phyloP scores from a whole-genome alignment of 2,888 invertebrate genomes.

The Stenodera caucasica region DNA sequence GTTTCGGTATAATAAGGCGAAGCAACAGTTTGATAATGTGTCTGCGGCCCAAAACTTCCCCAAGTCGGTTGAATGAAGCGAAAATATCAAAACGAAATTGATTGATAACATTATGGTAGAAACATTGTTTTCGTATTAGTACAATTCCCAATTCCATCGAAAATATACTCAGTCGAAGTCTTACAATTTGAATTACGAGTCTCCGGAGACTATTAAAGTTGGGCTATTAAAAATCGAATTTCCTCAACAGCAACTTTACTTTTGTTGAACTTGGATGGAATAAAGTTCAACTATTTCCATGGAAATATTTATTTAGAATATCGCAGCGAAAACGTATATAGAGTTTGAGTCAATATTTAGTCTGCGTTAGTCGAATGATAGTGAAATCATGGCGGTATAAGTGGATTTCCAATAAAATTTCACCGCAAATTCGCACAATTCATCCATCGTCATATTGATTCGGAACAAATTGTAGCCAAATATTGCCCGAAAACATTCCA shows the following conservation, averaged over 20 bases:
- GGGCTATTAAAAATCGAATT: too few relatives aligned
- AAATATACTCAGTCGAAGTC: too few relatives aligned
- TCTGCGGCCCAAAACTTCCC: slow-evolving; percentile 18
- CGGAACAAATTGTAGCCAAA: background rate
- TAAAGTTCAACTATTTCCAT: too few relatives aligned
- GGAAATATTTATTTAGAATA: too few relatives aligned
- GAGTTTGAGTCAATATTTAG: background rate
- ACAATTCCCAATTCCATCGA: too few relatives aligned
- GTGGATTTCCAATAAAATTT: background rate
- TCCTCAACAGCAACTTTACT: too few relatives aligned
- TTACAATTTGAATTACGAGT: too few relatives aligned
- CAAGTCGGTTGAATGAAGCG: slow-evolving; percentile 7
- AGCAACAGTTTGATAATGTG: slow-evolving; percentile 29
- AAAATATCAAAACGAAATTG: slow-evolving; percentile 12
- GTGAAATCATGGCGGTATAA: background rate
- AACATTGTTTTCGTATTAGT: slow-evolving; percentile 9
- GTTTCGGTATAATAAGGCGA: slow-evolving; percentile 12
- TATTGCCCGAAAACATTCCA: background rate
- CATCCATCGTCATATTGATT: background rate
- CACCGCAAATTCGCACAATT: background rate
- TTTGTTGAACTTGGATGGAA: too few relatives aligned
- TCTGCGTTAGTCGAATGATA: background rate
- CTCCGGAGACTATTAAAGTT: too few relatives aligned
- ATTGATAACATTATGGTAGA: slow-evolving; percentile 17
- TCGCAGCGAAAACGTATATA: too few relatives aligned